phyloP scores from a whole-genome alignment of 2,888 invertebrate species.

The Caenorhabditis becei region DNA sequence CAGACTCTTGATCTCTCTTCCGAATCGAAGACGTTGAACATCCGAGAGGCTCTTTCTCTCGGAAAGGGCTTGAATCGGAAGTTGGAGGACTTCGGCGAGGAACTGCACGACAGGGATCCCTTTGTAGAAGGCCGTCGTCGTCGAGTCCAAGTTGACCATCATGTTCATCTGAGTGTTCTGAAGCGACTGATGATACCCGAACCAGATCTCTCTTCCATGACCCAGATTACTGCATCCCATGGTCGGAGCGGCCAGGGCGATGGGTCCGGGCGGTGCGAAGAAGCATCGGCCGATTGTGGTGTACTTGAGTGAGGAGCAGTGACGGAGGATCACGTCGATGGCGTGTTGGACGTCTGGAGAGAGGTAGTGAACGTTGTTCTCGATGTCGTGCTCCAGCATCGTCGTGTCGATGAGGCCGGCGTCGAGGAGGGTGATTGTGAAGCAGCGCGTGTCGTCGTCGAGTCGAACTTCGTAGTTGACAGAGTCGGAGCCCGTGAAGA shows the following conservation, averaged over 20 bases:
- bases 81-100: conserved; percentile 93
- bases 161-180: conserved; percentile 99
- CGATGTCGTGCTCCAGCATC: conserved; percentile 93
- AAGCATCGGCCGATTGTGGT: conserved; percentile 99
- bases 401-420: conserved; percentile 91
- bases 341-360: conserved; percentile 97
- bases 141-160: conserved; percentile 97
- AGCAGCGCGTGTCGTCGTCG: conserved; percentile 94
- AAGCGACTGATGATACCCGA: conserved; percentile 99
- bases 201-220: conserved; percentile 89
- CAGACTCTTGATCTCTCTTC: conserved; percentile 99
- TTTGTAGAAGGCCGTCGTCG: conserved; percentile 99
- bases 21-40: conserved; percentile 92
- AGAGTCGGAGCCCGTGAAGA: conserved; percentile 96
- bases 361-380: conserved; percentile 92
- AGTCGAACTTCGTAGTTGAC: conserved; percentile 87
- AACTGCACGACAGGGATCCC: conserved; percentile 99
- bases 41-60: conserved; percentile 79
- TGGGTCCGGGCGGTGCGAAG: conserved; percentile 92
- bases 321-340: conserved; percentile 98
- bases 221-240: conserved; percentile 83
- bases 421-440: conserved; percentile 98
- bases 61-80: conserved; percentile 84
- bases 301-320: conserved; percentile 99
- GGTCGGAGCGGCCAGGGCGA: conserved; percentile 86